A percentile compares a stretch with the other conserved stretches of the same genome.
Conservation (phyloP, 2,888 invertebrate species). For the Heliconius erato region DNA sequence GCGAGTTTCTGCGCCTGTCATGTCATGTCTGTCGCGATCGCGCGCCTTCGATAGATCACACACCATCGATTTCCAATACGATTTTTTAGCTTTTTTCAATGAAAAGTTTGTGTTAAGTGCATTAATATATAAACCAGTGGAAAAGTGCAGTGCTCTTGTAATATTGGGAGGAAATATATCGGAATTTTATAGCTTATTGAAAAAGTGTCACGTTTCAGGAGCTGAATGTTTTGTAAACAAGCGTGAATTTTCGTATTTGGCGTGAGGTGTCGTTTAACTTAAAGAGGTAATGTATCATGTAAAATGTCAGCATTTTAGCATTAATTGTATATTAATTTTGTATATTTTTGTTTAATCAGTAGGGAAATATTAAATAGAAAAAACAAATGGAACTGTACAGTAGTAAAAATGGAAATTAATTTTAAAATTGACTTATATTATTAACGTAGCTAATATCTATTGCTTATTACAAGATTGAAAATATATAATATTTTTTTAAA, state of each 20-base stretch:
- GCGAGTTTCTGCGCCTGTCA: conserved; percentile 66
- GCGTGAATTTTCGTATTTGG: conserved; percentile 49
- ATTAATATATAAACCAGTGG: conserved; percentile 32
- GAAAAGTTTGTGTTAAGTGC: conserved; percentile 74
- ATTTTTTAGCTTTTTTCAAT: conserved; percentile 80
- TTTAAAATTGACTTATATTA: too few relatives aligned
- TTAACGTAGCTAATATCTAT: neutral
- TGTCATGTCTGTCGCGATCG: conserved; percentile 72
- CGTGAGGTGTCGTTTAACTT: conserved; percentile 43
- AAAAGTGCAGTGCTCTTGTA: conserved; percentile 52
- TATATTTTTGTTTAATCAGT: neutral
- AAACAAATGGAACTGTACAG: neutral
- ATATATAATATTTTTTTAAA: too few relatives aligned
- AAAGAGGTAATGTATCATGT: conserved; percentile 45
- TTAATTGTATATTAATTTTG: neutral
- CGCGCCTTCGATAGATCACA: conserved; percentile 70
- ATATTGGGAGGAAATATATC: conserved; percentile 29
- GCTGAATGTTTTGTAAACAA: conserved; percentile 59
- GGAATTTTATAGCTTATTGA: conserved; percentile 27
- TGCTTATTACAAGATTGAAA: neutral
- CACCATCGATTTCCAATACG: conserved; percentile 68
- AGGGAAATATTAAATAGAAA: neutral
- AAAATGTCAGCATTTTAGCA: neutral
- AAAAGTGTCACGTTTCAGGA: conserved; percentile 55
- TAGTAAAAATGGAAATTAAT: neutral